Evolutionary conservation across 2,797 vertebrate species (phyloP).

Genomic region (Catostomus latipinnis): DNA sequence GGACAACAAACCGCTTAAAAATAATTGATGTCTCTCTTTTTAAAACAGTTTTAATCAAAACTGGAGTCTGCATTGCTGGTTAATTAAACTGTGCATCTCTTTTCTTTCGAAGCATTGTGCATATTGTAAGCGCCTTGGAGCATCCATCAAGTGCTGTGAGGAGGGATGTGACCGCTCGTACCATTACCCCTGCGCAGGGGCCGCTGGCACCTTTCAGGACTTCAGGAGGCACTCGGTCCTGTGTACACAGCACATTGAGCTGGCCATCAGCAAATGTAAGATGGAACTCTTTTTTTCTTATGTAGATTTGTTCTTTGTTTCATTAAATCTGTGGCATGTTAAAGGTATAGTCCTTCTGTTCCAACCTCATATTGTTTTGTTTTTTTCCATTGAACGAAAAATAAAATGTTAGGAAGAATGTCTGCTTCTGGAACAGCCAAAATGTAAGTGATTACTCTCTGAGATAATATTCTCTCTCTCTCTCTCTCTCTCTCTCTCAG

Average conservation of each 20-base stretch:
- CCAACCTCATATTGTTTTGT: too few relatives aligned
- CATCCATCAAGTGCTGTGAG: conserved; percentile 99
- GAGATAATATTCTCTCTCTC: too few relatives aligned
- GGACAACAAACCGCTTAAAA: not conserved
- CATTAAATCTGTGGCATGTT: too few relatives aligned
- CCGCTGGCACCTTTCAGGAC: conserved; percentile 97
- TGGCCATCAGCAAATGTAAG: conserved; percentile 94
- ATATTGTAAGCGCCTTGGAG: conserved; percentile 99
- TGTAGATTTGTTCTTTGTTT: too few relatives aligned
- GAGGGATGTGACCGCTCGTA: conserved; percentile 95
- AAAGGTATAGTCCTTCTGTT: too few relatives aligned
- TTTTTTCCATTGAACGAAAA: too few relatives aligned
- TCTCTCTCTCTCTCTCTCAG: conserved; percentile 66
- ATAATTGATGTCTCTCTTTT: not conserved
- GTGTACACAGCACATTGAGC: conserved; percentile 94
- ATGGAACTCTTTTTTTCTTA: conserved; percentile 32
- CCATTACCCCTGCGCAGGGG: conserved; percentile 98
- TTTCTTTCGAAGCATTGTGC: conserved; percentile 87
- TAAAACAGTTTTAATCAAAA: conserved; percentile 10
- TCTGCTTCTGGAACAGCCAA: too few relatives aligned
- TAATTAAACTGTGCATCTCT: conserved; percentile 17
- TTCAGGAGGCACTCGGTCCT: conserved; percentile 90
- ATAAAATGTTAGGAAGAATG: too few relatives aligned
- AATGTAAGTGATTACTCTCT: too few relatives aligned
- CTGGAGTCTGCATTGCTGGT: not conserved